Conservation (phyloP, 2,888 invertebrate species). For the Serrognathus titanus region DNA sequence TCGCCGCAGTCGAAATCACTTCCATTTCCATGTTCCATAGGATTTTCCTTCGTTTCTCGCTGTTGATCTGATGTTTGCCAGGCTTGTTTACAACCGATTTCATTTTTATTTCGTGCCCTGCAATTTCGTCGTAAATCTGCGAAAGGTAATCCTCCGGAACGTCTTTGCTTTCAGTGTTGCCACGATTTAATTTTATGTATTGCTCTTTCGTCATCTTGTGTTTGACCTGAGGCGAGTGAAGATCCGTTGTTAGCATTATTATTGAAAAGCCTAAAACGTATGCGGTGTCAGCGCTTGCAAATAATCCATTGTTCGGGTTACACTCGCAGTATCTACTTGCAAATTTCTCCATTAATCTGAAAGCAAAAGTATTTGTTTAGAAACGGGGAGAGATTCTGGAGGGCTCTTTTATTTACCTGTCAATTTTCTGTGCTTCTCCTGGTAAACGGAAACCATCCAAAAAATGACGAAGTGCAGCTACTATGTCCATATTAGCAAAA, state of each 20-base stretch:
- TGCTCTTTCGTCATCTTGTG: conserved; percentile 99
- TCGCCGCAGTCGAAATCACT: conserved; percentile 93
- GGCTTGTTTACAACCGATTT: conserved; percentile 69
- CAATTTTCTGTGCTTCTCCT: conserved; percentile 99
- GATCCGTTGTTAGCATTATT: conserved; percentile 98
- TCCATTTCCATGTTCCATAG: conserved; percentile 99
- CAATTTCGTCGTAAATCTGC: conserved; percentile 98
- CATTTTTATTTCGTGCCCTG: conserved; percentile 93
- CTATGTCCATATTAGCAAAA: conserved; percentile 83
- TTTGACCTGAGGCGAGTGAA: conserved; percentile 97
- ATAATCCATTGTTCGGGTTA: conserved; percentile 87
- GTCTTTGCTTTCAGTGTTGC: conserved; percentile 97
- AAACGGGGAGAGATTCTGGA: too few relatives aligned
- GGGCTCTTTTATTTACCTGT: conserved; percentile 54
- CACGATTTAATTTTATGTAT: conserved; percentile 96
- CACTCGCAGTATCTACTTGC: conserved; percentile 97
- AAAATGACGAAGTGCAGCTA: conserved; percentile 86
- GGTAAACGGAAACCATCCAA: conserved; percentile 95
- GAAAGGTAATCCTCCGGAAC: conserved; percentile 96
- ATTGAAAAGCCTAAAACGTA: conserved; percentile 98
- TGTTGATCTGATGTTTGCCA: conserved; percentile 83
- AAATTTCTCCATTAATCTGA: conserved; percentile 96
- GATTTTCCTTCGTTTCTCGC: conserved; percentile 88
- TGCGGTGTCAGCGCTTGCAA: conserved; percentile 90
- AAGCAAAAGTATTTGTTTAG: not conserved